Evolutionary conservation across 2,888 invertebrate genomes (phyloP).

Genomic region (Rotaria sp.): DNA sequence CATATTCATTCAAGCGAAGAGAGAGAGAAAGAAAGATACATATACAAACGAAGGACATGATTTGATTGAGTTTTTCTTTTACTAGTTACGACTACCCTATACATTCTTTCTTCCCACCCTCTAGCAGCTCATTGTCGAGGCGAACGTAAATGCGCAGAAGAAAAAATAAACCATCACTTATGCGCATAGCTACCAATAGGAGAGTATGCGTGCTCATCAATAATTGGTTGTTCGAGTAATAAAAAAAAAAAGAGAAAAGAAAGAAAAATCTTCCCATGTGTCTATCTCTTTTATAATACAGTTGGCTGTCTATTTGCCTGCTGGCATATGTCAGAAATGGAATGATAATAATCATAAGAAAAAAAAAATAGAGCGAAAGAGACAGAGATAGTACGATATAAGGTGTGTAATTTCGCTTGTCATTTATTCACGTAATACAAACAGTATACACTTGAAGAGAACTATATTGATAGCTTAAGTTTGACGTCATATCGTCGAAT

Average conservation of each 20-base stretch:
- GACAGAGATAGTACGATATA: neutral
- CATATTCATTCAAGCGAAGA: slow-evolving; percentile 14
- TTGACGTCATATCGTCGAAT: neutral
- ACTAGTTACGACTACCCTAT: neutral
- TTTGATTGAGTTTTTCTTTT: slow-evolving; percentile 7
- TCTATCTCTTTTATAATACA: neutral
- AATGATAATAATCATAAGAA: neutral
- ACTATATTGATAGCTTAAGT: neutral
- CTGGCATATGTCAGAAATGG: slow-evolving; percentile 1
- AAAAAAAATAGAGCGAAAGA: neutral
- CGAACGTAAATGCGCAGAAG: neutral
- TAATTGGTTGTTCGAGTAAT: neutral
- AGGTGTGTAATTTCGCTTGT: neutral
- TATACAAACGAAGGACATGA: neutral
- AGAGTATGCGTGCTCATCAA: neutral
- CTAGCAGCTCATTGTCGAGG: neutral
- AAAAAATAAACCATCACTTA: neutral
- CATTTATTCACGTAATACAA: neutral
- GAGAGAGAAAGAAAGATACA: neutral
- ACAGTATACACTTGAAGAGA: slow-evolving; percentile 1
- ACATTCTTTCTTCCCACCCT: neutral
- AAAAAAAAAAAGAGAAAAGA: neutral
- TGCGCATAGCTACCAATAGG: neutral
- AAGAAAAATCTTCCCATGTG: neutral
- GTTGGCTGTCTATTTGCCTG: neutral